phyloP scores from a whole-genome alignment of 1,140 invertebrate genomes.

The Apocrypta bakeri region DNA sequence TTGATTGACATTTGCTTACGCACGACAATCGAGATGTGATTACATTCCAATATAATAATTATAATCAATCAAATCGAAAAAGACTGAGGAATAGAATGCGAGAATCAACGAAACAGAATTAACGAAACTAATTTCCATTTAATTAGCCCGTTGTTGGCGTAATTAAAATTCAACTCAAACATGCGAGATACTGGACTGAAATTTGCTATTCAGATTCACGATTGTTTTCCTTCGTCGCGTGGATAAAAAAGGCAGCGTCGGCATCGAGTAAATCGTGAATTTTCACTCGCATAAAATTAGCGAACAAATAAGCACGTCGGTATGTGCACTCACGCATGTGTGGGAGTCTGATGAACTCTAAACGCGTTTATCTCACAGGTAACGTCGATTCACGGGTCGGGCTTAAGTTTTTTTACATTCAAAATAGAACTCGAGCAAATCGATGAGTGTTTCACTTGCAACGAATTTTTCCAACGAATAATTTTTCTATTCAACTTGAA shows the following conservation, averaged over 20 bases:
- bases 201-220: constrained; percentile 1
- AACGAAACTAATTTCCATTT: constrained; percentile 18
- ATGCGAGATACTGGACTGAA: background rate
- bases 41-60: background rate
- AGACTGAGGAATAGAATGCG: background rate
- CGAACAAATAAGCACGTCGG: background rate
- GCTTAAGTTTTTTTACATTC: no score
- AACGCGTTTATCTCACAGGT: background rate
- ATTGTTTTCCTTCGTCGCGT: background rate
- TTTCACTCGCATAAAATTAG: constrained; percentile 17
- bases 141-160: background rate
- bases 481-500: no score
- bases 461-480: no score
- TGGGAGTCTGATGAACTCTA: background rate
- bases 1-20: background rate
- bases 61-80: background rate
- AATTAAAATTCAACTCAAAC: background rate
- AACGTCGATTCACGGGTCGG: no score
- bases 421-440: no score
- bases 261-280: background rate
- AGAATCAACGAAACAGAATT: background rate
- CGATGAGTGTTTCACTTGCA: no score
- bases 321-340: background rate
- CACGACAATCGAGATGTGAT: background rate
- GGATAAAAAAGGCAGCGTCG: background rate